Conservation (phyloP, 2,113 vertebrate species). For the Phyllostomus hastatus region DNA sequence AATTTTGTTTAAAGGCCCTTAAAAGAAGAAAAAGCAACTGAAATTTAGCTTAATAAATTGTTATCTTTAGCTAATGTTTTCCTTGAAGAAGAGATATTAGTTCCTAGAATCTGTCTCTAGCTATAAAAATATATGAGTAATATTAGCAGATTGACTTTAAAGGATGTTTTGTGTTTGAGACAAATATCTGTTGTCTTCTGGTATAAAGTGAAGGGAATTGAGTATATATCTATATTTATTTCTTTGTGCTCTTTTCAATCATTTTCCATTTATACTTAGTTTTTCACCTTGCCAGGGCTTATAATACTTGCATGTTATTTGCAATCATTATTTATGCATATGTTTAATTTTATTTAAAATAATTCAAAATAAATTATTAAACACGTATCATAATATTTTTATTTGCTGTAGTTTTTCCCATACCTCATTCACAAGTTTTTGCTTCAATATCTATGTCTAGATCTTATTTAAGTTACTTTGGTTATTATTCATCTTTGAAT, state of each 20-base stretch:
- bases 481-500: background rate
- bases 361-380: background rate
- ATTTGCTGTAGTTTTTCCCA: background rate
- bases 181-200: background rate
- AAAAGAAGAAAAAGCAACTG: background rate
- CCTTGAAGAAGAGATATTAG: background rate
- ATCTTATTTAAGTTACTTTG: background rate
- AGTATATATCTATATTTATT: background rate
- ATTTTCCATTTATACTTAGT: background rate
- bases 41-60: background rate
- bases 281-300: background rate
- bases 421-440: background rate
- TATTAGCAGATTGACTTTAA: background rate
- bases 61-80: background rate
- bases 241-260: background rate
- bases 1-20: background rate
- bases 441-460: background rate
- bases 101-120: background rate
- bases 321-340: background rate
- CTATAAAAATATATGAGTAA: background rate
- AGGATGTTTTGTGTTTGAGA: background rate
- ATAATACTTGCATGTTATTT: background rate
- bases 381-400: background rate
- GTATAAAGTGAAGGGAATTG: background rate
- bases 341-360: background rate